Evolutionary conservation across 2,113 vertebrate species (phyloP).

Genomic region (Thomomys bottae): DNA sequence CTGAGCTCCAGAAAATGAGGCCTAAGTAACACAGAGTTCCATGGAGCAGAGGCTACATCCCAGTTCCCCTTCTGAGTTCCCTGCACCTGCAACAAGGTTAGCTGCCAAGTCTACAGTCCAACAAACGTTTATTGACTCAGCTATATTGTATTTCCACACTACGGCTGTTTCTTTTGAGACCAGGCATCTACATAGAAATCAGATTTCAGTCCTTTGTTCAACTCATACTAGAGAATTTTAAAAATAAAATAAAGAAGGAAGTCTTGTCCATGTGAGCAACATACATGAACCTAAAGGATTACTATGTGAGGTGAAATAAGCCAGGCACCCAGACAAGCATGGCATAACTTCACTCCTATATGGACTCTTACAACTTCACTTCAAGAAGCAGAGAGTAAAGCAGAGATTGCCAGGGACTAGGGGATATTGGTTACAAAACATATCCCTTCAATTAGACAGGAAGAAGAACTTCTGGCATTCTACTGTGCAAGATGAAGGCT

Average conservation of each 20-base stretch:
- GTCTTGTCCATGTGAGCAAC: too few species aligned
- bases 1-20: too few species aligned
- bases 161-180: not conserved
- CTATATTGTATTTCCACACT: not conserved
- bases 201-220: not conserved
- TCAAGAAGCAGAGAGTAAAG: not conserved
- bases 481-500: not conserved
- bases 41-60: not conserved
- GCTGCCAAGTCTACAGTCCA: not conserved
- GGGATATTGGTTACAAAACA: not conserved
- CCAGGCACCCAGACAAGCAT: not conserved
- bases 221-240: not conserved
- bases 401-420: not conserved
- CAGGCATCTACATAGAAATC: not conserved
- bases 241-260: not conserved
- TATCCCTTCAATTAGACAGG: not conserved
- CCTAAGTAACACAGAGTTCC: not conserved
- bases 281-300: not conserved
- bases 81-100: not conserved
- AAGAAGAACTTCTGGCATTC: not conserved
- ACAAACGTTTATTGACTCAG: not conserved
- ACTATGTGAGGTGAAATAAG: not conserved
- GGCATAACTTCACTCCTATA: not conserved
- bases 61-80: not conserved
- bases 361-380: not conserved